phyloP scores from a whole-genome alignment of 2,797 vertebrate species.

The Enteromius thamalakanensis region DNA sequence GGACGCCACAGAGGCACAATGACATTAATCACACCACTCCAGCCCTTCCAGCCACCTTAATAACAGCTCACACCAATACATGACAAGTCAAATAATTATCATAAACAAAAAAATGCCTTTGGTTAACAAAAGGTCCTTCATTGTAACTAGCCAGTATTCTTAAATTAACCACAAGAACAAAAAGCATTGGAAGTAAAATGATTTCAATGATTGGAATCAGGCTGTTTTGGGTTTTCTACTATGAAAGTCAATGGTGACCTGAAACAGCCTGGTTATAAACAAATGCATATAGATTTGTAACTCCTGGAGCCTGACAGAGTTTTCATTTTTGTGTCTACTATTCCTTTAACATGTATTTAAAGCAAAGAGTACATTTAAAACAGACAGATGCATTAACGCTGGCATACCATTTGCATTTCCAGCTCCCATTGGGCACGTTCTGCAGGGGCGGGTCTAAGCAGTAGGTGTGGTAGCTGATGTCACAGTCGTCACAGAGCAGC shows the following conservation, averaged over 20 bases:
- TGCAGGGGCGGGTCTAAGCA: conserved; percentile 96
- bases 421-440: conserved; percentile 97
- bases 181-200: not conserved
- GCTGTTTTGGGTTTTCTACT: too few relatives aligned
- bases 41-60: not conserved
- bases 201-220: not conserved
- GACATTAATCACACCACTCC: conserved; percentile 23
- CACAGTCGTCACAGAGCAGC: conserved; percentile 96
- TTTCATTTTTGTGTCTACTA: too few relatives aligned
- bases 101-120: not conserved
- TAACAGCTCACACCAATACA: conserved; percentile 3
- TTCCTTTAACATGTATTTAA: not conserved
- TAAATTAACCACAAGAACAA: not conserved
- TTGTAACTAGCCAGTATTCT: not conserved
- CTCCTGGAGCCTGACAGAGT: too few relatives aligned
- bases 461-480: conserved; percentile 99
- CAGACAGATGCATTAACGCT: not conserved
- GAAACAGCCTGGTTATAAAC: too few relatives aligned
- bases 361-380: not conserved
- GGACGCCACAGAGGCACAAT: conserved; percentile 31
- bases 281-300: too few relatives aligned
- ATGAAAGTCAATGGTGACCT: too few relatives aligned
- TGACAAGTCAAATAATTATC: conserved; percentile 13
- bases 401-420: conserved; percentile 98
- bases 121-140: not conserved